Conservation (phyloP, 2,888 invertebrate species). For the Cephalotes varians region DNA sequence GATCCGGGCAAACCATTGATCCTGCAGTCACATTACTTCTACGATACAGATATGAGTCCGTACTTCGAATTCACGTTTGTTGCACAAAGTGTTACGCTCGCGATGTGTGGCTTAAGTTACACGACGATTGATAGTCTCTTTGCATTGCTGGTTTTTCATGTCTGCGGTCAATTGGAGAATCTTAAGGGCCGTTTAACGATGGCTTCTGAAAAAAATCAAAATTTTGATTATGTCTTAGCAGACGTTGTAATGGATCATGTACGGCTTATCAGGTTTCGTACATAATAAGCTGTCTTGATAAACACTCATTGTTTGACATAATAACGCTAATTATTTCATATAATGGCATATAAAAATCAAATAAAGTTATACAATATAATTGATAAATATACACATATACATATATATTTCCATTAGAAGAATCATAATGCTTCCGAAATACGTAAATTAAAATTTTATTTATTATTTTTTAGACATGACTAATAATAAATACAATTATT, state of each 20-base stretch:
- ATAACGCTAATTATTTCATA: background rate
- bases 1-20: constrained; percentile 54
- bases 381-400: background rate
- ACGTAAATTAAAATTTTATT: background rate
- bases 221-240: constrained; percentile 18
- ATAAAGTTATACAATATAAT: background rate
- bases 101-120: constrained; percentile 50
- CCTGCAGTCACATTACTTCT: constrained; percentile 53
- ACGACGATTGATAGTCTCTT: constrained; percentile 60
- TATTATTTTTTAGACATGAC: background rate
- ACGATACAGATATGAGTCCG: constrained; percentile 50
- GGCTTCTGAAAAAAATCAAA: background rate
- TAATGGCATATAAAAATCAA: background rate
- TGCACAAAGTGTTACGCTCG: constrained; percentile 46
- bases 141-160: constrained; percentile 57
- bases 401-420: background rate
- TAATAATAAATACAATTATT: background rate
- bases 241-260: constrained; percentile 20
- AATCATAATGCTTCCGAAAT: background rate
- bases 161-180: constrained; percentile 58
- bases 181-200: constrained; percentile 23
- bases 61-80: constrained; percentile 55
- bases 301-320: background rate
- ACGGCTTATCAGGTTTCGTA: constrained; percentile 48
- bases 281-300: background rate